Evolutionary conservation across 37 sponge, comb jelly and placozoan species (phyloP).

Genomic region (Petrosia ficiformis): DNA sequence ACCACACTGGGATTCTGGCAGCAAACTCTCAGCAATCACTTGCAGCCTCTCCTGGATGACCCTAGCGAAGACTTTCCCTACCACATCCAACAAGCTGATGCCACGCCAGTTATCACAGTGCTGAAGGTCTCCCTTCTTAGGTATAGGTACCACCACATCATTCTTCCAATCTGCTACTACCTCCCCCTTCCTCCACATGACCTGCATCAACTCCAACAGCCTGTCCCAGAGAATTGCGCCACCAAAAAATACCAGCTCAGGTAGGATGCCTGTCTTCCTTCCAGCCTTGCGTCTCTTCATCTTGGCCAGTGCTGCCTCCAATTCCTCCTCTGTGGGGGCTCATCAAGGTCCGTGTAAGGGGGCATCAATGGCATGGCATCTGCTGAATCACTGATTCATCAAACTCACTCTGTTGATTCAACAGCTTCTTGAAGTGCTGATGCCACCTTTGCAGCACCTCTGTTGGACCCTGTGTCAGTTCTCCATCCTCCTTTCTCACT

Average conservation of each 20-base stretch:
- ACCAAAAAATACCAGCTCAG: constrained; percentile 41
- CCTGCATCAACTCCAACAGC: constrained; percentile 22
- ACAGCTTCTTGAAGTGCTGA: constrained; percentile 24
- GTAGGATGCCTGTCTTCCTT: constrained; percentile 19
- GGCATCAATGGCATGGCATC: neutral
- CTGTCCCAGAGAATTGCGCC: constrained; percentile 27
- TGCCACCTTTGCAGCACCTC: constrained; percentile 19
- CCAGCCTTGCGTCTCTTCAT: constrained; percentile 37
- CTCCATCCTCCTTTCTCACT: constrained; percentile 34
- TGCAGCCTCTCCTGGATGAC: no score
- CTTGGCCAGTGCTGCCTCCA: constrained; percentile 4
- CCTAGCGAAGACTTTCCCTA: no score
- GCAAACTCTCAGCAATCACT: no score
- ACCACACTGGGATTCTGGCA: no score
- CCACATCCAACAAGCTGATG: no score
- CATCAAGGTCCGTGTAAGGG: constrained; percentile 12
- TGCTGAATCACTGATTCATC: constrained; percentile 3
- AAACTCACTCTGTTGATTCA: constrained; percentile 19
- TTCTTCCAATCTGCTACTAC: no score
- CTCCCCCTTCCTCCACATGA: no score
- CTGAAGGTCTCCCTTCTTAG: no score
- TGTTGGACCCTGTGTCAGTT: constrained; percentile 25
- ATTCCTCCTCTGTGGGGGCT: constrained; percentile 31
- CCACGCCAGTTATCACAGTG: no score
- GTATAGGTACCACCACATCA: no score